Evolutionary conservation across 2,888 invertebrate genomes (phyloP).

Genomic region (Eilema sororculum): DNA sequence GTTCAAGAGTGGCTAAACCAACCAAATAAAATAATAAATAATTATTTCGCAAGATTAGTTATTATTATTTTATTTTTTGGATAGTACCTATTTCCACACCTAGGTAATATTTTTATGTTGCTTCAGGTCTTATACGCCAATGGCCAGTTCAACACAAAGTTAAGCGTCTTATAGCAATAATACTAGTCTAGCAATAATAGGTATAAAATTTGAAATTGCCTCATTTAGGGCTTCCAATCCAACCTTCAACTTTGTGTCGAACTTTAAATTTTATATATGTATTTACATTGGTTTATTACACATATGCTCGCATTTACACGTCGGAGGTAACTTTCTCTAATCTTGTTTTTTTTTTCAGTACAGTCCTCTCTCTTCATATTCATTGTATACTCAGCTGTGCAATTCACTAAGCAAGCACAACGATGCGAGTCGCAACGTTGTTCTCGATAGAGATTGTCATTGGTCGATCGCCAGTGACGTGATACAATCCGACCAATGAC

Average conservation of each 20-base stretch:
- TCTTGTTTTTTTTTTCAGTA: not conserved
- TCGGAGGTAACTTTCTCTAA: not conserved
- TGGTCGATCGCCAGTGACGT: no score
- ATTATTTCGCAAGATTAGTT: no score
- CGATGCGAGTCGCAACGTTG: no score
- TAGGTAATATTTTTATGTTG: not conserved
- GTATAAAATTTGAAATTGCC: not conserved
- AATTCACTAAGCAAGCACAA: no score
- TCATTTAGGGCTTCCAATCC: conserved; percentile 2
- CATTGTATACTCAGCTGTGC: no score
- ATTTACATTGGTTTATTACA: not conserved
- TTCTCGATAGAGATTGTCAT: no score
- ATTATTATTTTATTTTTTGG: not conserved
- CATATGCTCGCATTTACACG: not conserved
- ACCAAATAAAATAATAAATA: not conserved
- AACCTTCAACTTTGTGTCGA: not conserved
- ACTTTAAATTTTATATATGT: not conserved
- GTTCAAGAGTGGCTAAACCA: no score
- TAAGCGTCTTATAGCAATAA: not conserved
- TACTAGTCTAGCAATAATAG: not conserved
- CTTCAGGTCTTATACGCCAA: not conserved
- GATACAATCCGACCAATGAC: no score
- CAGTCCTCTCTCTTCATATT: not conserved
- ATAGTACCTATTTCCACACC: not conserved
- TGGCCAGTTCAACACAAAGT: not conserved